phyloP scores from a whole-genome alignment of 37 sponge, comb jelly and placozoan species.

The Beroe forskalii region DNA sequence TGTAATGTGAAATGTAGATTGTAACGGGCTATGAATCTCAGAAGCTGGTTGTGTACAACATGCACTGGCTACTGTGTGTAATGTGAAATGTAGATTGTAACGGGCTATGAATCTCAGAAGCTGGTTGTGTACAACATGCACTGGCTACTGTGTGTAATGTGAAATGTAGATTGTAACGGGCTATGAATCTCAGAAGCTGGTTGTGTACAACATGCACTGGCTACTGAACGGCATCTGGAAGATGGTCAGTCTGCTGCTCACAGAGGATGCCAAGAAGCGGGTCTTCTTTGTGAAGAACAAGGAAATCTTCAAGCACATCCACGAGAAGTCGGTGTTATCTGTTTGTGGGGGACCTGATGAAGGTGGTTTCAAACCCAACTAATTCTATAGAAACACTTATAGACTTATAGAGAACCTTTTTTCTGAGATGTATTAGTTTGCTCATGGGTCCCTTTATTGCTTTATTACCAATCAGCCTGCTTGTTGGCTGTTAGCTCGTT shows the following conservation, averaged over 20 bases:
- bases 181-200: constrained; percentile 50
- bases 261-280: constrained; percentile 49
- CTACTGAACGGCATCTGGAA: constrained; percentile 56
- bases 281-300: constrained; percentile 56
- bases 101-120: no score
- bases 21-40: no score
- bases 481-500: no score
- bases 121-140: constrained; percentile 39
- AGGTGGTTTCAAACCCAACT: background rate
- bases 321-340: background rate
- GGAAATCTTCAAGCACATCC: constrained; percentile 48
- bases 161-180: no score
- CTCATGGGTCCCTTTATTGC: no score
- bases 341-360: constrained; percentile 48
- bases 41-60: constrained; percentile 18
- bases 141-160: constrained; percentile 18
- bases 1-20: no score
- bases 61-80: constrained; percentile 38
- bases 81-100: no score
- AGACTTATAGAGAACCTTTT: no score
- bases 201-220: constrained; percentile 63
- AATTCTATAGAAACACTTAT: no score
- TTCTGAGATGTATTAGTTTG: no score
- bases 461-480: no score
- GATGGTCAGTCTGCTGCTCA: constrained; percentile 25